A percentile compares a stretch with the other conserved stretches of the same genome.
These are phyloP conservation scores for Byasa hedistus DNA, from an alignment of 2,888 invertebrate species.

Conservation along the genomic window DNA sequence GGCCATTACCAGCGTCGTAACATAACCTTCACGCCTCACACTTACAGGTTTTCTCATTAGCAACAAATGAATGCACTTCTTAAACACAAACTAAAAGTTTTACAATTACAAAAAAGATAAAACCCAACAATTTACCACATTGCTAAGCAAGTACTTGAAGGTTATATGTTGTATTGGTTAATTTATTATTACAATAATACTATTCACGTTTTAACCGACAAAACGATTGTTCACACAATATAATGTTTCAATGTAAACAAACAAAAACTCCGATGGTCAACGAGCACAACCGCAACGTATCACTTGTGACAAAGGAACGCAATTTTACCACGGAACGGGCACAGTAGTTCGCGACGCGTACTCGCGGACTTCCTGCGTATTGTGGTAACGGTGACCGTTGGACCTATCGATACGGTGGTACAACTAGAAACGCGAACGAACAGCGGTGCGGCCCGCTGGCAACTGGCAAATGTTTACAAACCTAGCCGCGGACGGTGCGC, in stretches of 20 bases:
- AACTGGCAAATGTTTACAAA: constrained; percentile 54
- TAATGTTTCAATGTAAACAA: constrained; percentile 27
- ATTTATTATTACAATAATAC: no score
- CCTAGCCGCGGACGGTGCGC: constrained; percentile 47
- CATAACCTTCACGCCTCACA: constrained; percentile 2
- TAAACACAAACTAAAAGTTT: no score
- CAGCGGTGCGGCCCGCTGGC: constrained; percentile 52
- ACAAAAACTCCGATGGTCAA: constrained; percentile 37
- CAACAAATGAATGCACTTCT: not conserved
- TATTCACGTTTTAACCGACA: no score
- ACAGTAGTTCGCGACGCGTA: constrained; percentile 36
- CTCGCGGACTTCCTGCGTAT: constrained; percentile 69
- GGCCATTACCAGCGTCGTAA: constrained; percentile 50
- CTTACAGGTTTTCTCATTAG: not conserved
- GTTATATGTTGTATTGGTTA: no score
- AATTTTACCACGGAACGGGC: constrained; percentile 31
- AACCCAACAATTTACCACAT: no score
- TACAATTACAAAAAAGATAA: no score
- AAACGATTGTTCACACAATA: constrained; percentile 12
- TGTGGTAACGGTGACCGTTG: constrained; percentile 45
- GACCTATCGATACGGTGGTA: constrained; percentile 26
- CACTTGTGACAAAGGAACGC: constrained; percentile 30
- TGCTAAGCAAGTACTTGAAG: no score
- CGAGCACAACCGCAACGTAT: constrained; percentile 38
- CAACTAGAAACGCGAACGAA: constrained; percentile 47